Evolutionary conservation across 2,797 vertebrate genomes (phyloP).

Genomic region (Gymnothorax reevesii): DNA sequence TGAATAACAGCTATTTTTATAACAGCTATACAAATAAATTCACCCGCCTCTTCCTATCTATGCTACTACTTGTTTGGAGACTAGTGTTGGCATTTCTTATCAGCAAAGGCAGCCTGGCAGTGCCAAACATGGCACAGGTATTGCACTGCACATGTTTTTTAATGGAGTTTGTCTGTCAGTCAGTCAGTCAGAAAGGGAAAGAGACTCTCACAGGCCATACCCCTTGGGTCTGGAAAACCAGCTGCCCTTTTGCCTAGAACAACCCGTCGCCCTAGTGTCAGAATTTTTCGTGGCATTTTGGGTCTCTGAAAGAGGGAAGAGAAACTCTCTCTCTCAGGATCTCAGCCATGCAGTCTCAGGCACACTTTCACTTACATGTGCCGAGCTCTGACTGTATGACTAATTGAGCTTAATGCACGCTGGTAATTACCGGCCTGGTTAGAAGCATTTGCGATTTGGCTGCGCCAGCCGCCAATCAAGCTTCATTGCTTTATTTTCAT

Average conservation of each 20-base stretch:
- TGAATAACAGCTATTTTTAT: no score
- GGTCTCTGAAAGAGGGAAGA: background rate
- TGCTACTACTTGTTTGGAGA: no score
- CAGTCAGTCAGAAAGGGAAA: no score
- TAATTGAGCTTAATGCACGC: constrained; percentile 41
- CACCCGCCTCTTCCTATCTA: no score
- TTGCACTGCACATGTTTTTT: no score
- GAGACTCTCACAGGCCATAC: no score
- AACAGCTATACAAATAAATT: no score
- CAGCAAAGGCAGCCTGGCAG: no score
- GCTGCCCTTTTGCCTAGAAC: background rate
- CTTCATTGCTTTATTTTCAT: constrained; percentile 25
- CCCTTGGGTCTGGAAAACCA: no score
- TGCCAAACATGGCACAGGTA: no score
- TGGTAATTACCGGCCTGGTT: constrained; percentile 34
- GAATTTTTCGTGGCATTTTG: background rate
- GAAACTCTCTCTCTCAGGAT: constrained; percentile 3
- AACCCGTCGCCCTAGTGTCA: background rate
- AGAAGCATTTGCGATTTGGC: constrained; percentile 6
- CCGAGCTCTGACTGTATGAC: constrained; percentile 14
- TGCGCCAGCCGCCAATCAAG: constrained; percentile 22
- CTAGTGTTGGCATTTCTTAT: no score
- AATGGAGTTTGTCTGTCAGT: no score
- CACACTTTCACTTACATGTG: constrained; percentile 21
- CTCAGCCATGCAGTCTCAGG: constrained; percentile 29